Conservation (phyloP, 2,113 vertebrate genomes). For the Nicator chloris region DNA sequence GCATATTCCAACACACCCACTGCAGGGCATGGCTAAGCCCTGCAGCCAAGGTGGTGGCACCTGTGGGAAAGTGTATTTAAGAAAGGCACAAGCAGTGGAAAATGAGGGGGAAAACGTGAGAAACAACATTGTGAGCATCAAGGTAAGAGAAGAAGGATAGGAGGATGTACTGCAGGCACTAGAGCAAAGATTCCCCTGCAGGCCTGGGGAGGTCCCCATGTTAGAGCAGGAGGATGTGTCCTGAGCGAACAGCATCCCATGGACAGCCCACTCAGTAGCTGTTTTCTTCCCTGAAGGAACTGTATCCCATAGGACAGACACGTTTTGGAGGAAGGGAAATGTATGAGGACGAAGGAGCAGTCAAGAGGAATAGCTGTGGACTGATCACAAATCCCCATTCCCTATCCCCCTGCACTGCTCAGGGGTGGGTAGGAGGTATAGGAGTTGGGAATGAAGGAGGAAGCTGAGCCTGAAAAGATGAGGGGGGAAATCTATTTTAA, state of each 20-base stretch:
- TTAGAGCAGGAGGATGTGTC: neutral
- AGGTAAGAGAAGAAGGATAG: neutral
- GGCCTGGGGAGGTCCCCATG: neutral
- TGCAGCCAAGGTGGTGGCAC: rapidly evolving
- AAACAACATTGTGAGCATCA: neutral
- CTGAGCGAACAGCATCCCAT: neutral
- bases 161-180: rapidly evolving
- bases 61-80: neutral
- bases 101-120: neutral
- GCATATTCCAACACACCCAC: rapidly evolving
- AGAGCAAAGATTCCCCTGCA: neutral
- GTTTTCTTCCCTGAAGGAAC: neutral
- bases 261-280: neutral
- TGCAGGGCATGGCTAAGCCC: neutral
- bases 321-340: neutral
- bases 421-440: neutral
- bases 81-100: neutral
- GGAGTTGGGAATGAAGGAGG: neutral
- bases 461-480: neutral
- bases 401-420: neutral
- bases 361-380: neutral
- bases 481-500: neutral
- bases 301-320: neutral
- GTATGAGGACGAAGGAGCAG: neutral
- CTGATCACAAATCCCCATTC: neutral